Evolutionary conservation across 2,888 invertebrate species (phyloP).

Genomic region (Pycnomerus fuliginosus): DNA sequence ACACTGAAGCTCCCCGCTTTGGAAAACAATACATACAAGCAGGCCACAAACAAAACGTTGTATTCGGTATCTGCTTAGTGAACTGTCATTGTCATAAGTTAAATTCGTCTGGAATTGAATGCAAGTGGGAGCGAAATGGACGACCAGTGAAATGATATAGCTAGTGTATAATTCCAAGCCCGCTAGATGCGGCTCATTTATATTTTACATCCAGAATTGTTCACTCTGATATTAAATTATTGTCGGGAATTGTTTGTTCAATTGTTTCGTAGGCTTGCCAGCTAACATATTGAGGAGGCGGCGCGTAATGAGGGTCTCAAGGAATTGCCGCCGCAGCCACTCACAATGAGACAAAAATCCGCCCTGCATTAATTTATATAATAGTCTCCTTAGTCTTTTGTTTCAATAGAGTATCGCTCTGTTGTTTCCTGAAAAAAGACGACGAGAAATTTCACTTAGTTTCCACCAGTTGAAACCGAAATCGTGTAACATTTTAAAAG

Average conservation of each 20-base stretch:
- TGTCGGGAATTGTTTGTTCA: slow-evolving; percentile 6
- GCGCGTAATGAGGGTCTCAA: slow-evolving; percentile 1
- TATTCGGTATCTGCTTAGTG: slow-evolving; percentile 18
- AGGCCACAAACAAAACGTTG: slow-evolving; percentile 19
- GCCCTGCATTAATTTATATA: no score
- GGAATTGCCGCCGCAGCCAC: no score
- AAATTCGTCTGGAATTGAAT: slow-evolving; percentile 14
- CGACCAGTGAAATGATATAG: slow-evolving; percentile 7
- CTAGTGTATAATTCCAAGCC: slow-evolving; percentile 7
- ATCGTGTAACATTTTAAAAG: slow-evolving; percentile 22
- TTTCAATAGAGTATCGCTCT: no score
- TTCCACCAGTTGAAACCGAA: slow-evolving; percentile 18
- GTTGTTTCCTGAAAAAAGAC: slow-evolving; percentile 8
- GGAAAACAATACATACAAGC: slow-evolving; percentile 20
- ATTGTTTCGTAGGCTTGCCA: slow-evolving; percentile 9
- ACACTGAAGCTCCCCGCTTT: slow-evolving; percentile 20
- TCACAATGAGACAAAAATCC: no score
- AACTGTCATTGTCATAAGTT: slow-evolving; percentile 21
- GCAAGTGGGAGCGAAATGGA: no score
- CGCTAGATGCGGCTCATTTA: slow-evolving; percentile 25
- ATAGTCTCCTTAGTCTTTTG: no score
- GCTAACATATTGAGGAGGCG: slow-evolving; percentile 3
- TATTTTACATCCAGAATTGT: slow-evolving; percentile 26
- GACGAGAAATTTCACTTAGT: slow-evolving; percentile 7
- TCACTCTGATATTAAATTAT: slow-evolving; percentile 24